Evolutionary conservation across 2,113 vertebrate genomes (phyloP).

Genomic region (Ctenodactylus gundi): DNA sequence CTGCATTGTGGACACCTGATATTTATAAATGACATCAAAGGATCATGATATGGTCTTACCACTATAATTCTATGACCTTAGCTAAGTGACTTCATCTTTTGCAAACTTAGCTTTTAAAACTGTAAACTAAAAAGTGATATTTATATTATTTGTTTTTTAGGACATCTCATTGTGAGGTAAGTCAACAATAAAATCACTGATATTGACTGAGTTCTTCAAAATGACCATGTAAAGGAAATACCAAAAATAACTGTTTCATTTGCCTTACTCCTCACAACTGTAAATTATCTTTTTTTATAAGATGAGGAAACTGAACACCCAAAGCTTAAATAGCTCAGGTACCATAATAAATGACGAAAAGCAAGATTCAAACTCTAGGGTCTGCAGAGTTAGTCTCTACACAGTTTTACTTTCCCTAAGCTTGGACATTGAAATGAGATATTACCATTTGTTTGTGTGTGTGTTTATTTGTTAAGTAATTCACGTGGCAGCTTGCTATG

Average conservation of each 20-base stretch:
- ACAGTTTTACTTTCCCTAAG: not conserved
- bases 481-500: not conserved
- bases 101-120: not conserved
- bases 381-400: not conserved
- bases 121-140: slow-evolving; percentile 5
- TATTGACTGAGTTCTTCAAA: not conserved
- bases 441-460: not conserved
- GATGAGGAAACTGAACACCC: not conserved
- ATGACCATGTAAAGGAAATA: not conserved
- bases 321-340: not conserved
- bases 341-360: not conserved
- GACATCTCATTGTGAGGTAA: not conserved
- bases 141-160: not conserved
- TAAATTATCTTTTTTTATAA: not conserved
- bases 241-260: not conserved
- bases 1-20: not conserved
- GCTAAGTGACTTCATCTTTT: not conserved
- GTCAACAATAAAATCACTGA: not conserved
- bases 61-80: not conserved
- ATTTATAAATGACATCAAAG: not conserved
- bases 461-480: not conserved
- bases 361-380: not conserved
- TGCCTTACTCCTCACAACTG: not conserved
- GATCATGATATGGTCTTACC: not conserved
- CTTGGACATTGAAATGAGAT: not conserved